phyloP scores from a whole-genome alignment of 2,113 vertebrate genomes.

The Alexandromys fortis region DNA sequence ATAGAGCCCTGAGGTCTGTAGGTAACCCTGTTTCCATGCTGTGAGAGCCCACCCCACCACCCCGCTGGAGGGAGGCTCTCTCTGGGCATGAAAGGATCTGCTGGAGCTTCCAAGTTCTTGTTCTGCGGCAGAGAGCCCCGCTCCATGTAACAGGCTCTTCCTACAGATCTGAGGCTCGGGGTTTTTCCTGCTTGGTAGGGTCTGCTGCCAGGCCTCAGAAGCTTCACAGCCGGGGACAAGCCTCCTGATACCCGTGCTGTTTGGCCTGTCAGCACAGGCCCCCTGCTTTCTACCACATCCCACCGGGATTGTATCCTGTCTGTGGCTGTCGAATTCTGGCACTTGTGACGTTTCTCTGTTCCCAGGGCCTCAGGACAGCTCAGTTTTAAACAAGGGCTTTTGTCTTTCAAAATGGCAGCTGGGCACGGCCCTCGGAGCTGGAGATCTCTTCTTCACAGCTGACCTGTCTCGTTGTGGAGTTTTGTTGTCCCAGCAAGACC shows the following conservation, averaged over 20 bases:
- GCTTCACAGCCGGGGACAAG: not conserved
- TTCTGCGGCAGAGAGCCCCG: not conserved
- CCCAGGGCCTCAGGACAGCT: not conserved
- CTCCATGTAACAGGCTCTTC: not conserved
- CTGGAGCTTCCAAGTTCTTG: not conserved
- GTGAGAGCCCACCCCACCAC: not conserved
- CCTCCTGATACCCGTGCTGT: not conserved
- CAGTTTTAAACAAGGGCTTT: not conserved
- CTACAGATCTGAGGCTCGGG: not conserved
- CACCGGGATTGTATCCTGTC: not conserved
- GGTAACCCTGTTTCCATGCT: not conserved
- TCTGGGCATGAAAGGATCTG: not conserved
- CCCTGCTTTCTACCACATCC: not conserved
- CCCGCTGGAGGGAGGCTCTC: not conserved
- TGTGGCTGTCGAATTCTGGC: not conserved
- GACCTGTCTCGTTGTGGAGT: not conserved
- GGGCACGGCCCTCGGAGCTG: not conserved
- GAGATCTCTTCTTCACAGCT: not conserved
- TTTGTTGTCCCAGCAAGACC: not conserved
- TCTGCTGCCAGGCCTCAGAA: not conserved
- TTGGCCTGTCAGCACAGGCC: not conserved
- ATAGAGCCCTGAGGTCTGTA: not conserved
- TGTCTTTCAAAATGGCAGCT: not conserved
- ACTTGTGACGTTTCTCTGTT: not conserved
- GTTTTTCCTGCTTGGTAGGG: not conserved